Evolutionary conservation across 2,888 invertebrate species (phyloP).

Genomic region (Limnephilus auricula): DNA sequence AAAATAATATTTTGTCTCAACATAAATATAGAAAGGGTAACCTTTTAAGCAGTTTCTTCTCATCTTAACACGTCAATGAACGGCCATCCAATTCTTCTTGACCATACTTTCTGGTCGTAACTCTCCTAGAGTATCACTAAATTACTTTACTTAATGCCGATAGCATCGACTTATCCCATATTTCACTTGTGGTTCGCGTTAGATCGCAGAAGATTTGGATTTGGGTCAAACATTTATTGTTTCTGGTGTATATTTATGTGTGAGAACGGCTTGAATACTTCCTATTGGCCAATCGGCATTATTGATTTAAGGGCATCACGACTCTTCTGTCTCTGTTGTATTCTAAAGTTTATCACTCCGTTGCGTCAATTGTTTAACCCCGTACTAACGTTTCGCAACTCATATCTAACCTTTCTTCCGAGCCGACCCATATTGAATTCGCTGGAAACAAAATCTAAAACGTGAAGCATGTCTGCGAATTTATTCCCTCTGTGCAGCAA

Average conservation of each 20-base stretch:
- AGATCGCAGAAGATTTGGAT: conserved; percentile 49
- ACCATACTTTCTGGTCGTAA: not conserved
- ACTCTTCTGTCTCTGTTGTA: conserved; percentile 59
- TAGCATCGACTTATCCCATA: conserved; percentile 19
- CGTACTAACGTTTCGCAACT: conserved; percentile 56
- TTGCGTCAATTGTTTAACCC: conserved; percentile 59
- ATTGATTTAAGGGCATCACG: conserved; percentile 67
- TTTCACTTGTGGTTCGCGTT: conserved; percentile 21
- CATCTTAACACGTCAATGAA: not conserved
- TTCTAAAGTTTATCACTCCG: conserved; percentile 63
- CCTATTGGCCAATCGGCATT: conserved; percentile 59
- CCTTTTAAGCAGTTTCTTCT: not conserved
- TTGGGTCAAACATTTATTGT: conserved; percentile 58
- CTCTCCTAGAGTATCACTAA: not conserved
- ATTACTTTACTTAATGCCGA: conserved; percentile 14
- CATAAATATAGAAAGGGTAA: not conserved
- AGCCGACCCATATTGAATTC: conserved; percentile 48
- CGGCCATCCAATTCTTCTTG: not conserved
- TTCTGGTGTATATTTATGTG: conserved; percentile 60
- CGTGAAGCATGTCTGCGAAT: conserved; percentile 35
- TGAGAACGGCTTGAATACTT: conserved; percentile 63
- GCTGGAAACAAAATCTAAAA: conserved; percentile 35
- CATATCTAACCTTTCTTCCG: conserved; percentile 63
- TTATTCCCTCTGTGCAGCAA: not conserved
- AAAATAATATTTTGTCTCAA: too few relatives aligned